These are phyloP conservation scores for Hybognathus amarus DNA, from an alignment of 2,797 vertebrate species.

Conservation along the genomic window DNA sequence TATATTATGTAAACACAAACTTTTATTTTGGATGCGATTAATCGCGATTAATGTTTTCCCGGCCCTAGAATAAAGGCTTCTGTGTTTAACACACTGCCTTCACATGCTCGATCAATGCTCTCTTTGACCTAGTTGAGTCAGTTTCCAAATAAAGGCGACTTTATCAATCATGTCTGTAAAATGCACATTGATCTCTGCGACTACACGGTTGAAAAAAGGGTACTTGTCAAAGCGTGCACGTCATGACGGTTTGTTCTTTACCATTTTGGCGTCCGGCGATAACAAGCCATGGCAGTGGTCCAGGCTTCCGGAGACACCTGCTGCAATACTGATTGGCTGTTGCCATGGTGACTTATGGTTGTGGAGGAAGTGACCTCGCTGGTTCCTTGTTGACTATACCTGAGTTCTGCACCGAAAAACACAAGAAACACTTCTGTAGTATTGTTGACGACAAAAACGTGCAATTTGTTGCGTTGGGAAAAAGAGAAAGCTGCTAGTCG, in stretches of 20 bases:
- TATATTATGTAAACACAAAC: no score
- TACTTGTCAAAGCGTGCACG: constrained; percentile 11
- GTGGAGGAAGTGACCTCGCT: constrained; percentile 92
- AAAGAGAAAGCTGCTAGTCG: constrained; percentile 34
- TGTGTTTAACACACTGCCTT: constrained; percentile 24
- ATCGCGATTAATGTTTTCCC: no score
- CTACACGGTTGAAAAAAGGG: background rate
- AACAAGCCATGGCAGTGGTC: constrained; percentile 93
- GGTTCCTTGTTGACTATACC: constrained; percentile 88
- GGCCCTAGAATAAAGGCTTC: constrained; percentile 38
- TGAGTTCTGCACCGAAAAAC: constrained; percentile 78
- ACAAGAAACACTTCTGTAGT: background rate
- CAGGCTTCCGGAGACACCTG: constrained; percentile 93
- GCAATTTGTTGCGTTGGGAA: background rate
- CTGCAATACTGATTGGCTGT: constrained; percentile 92
- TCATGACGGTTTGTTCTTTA: constrained; percentile 73
- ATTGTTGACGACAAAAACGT: background rate
- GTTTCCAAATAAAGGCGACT: constrained; percentile 39
- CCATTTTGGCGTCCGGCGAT: constrained; percentile 97
- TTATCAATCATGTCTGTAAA: constrained; percentile 49
- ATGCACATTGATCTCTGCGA: constrained; percentile 38
- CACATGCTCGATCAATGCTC: constrained; percentile 37
- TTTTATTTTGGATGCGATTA: no score
- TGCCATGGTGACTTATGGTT: constrained; percentile 90
- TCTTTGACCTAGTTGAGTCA: constrained; percentile 47